These are phyloP conservation scores for Andrena dorsata DNA, from an alignment of 2,888 invertebrate species.

Conservation along the genomic window DNA sequence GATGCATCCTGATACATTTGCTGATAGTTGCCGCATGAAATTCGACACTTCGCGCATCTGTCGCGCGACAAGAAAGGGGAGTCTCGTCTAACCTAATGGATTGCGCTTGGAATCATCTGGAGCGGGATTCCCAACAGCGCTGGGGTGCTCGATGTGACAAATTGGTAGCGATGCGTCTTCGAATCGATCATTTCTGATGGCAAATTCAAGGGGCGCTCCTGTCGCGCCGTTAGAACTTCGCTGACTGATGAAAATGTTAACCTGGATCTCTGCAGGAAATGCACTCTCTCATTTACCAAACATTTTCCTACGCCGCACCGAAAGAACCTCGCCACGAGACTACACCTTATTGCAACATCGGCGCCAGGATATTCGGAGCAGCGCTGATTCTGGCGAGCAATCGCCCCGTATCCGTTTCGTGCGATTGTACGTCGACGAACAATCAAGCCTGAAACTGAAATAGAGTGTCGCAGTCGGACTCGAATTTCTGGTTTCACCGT, in stretches of 20 bases:
- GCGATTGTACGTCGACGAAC: no score
- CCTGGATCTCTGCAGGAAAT: background rate
- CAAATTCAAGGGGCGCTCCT: slow-evolving; percentile 11
- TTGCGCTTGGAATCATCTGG: slow-evolving; percentile 27
- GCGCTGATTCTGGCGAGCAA: no score
- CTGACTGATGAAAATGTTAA: background rate
- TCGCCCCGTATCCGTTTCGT: no score
- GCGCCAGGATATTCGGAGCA: no score
- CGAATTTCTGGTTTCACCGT: background rate
- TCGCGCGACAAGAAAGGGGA: slow-evolving; percentile 19
- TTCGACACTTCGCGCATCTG: slow-evolving; percentile 22
- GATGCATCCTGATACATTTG: background rate
- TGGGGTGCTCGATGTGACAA: slow-evolving; percentile 37
- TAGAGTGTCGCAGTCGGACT: no score
- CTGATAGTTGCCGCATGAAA: slow-evolving; percentile 24
- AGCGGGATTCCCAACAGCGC: background rate
- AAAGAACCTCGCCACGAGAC: background rate
- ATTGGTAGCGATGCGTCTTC: slow-evolving; percentile 32
- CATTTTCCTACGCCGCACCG: no score
- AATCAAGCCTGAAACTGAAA: no score
- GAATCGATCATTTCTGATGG: slow-evolving; percentile 36
- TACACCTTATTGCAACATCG: background rate
- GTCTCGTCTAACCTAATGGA: slow-evolving; percentile 34
- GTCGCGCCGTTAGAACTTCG: background rate
- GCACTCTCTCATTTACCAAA: no score